phyloP scores from a whole-genome alignment of 2,888 invertebrate genomes.

The Campopleginae sp. region DNA sequence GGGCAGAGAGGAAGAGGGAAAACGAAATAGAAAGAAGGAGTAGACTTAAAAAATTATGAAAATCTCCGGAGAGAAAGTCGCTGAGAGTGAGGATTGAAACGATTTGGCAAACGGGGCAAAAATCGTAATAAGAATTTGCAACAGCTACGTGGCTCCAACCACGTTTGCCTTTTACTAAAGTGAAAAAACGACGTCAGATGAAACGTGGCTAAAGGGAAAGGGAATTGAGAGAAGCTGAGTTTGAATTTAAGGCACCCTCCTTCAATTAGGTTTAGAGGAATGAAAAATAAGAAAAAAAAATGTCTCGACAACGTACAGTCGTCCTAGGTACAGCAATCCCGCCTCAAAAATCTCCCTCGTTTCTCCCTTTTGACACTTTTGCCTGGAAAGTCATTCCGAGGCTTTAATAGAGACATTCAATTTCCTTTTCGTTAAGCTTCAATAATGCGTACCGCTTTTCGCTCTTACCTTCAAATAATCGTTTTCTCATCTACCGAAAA shows the following conservation, averaged over 20 bases:
- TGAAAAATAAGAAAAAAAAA: constrained; percentile 68
- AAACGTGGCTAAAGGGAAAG: constrained; percentile 3
- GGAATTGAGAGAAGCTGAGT: constrained; percentile 28
- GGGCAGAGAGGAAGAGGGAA: constrained; percentile 10
- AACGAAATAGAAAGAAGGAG: constrained; percentile 5
- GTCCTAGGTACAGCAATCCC: constrained; percentile 30
- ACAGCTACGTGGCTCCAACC: constrained; percentile 47
- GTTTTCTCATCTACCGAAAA: constrained; percentile 12
- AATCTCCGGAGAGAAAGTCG: constrained; percentile 47
- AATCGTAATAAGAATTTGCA: constrained; percentile 57
- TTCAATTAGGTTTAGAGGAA: constrained; percentile 78
- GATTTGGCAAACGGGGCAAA: constrained; percentile 58
- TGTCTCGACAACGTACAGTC: constrained; percentile 62
- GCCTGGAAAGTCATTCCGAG: constrained; percentile 75
- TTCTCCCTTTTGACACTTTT: constrained; percentile 69
- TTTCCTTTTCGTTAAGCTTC: constrained; percentile 69
- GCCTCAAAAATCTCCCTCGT: constrained; percentile 39
- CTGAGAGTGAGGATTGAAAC: constrained; percentile 37
- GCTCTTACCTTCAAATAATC: constrained; percentile 16
- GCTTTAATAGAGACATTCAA: constrained; percentile 78
- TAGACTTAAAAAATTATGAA: constrained; percentile 62
- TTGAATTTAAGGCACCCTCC: constrained; percentile 62
- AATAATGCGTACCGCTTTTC: constrained; percentile 68
- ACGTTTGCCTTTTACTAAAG: constrained; percentile 11
- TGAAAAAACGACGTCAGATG: constrained; percentile 32